Base-by-base conservation (phyloP, 2,888 invertebrate species). In the Melanargia galathea region DNA sequence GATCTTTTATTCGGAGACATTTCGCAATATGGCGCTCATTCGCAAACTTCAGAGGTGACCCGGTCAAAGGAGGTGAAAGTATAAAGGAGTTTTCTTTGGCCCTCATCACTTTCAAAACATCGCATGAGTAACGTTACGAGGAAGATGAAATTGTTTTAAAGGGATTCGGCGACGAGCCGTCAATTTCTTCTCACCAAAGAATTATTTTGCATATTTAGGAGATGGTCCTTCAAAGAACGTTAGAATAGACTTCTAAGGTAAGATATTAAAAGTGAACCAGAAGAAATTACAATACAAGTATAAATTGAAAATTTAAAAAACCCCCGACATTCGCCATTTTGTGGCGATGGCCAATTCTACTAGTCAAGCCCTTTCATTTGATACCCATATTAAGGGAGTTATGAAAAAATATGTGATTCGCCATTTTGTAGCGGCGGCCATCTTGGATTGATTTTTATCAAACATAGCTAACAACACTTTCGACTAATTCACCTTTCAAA, bases 51-150 rank as follows among this genome's bases (percentile, higher is more conserved):
- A 74, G 74, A 73, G 79, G 76, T 84, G 81, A 84, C 83, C 79
- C 79, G 84, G 86, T 86, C 83, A 85, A 81, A 84, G 78, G 74
- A 80, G 74, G 68, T 75, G 71, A 70, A 80, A 78, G 79, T 83
- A 82, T 81, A 79, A 76, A 73, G 73, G 76, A 82, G 74, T 71
- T 68, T 67, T 67, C 67, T 67, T 67, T 67, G 61, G 60, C 78
- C 76, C 78, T 77, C 77, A 75, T 76, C 75, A 78, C 71, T 75
- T 74, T 73, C 65, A 67, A 72, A 70, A 74, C 77, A 74, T 78
- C 75, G 66, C 70, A 67, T 68, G 62, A 67, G 66, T 70, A 65
- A 63, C 67, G 60, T 60, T 67, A 63, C 63, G 46, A 46, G 59
- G 26, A 52, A 65, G 58, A 58, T 55, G 58, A 68, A 70, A 68